Percentiles rank a stretch among this genome's conserved stretches.
Evolutionary conservation across 2,113 vertebrate genomes (phyloP).

Genomic region (Scomber scombrus): DNA sequence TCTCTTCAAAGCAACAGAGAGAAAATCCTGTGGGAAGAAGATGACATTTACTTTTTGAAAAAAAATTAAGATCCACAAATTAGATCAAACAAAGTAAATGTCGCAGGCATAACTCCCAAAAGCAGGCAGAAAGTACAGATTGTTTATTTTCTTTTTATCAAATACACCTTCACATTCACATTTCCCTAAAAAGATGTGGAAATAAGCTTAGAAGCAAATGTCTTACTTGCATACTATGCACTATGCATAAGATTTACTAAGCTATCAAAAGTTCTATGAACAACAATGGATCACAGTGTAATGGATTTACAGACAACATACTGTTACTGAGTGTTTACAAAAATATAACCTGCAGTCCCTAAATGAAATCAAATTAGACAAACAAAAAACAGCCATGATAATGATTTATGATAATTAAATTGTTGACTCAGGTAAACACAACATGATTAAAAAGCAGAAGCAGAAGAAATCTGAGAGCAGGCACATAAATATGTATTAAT

Average conservation of each 20-base stretch:
- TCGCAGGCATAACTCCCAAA: neutral
- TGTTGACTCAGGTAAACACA: too few species aligned
- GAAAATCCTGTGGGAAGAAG: slow-evolving; percentile 20
- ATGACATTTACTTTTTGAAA: slow-evolving; percentile 52
- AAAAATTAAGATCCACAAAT: slow-evolving; percentile 35
- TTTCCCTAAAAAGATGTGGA: neutral
- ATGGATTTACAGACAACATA: neutral
- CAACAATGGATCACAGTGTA: neutral
- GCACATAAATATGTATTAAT: neutral
- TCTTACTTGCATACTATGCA: too few species aligned
- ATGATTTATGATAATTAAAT: too few species aligned
- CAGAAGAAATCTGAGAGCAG: neutral
- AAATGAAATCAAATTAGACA: neutral
- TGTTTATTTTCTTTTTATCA: slow-evolving; percentile 55
- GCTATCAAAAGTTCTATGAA: neutral
- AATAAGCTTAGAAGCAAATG: neutral
- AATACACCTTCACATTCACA: slow-evolving; percentile 8
- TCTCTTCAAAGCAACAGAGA: slow-evolving; percentile 52
- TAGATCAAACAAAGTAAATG: slow-evolving; percentile 58
- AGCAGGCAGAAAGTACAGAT: slow-evolving; percentile 29
- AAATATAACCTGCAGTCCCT: neutral
- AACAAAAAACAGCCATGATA: neutral
- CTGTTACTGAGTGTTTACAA: neutral
- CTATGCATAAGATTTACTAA: neutral
- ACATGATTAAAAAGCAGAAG: too few species aligned